Evolutionary conservation across 2,113 vertebrate genomes (phyloP), one percentile per base, ranked within the genome.

Genomic region (Cebus imitator): DNA sequence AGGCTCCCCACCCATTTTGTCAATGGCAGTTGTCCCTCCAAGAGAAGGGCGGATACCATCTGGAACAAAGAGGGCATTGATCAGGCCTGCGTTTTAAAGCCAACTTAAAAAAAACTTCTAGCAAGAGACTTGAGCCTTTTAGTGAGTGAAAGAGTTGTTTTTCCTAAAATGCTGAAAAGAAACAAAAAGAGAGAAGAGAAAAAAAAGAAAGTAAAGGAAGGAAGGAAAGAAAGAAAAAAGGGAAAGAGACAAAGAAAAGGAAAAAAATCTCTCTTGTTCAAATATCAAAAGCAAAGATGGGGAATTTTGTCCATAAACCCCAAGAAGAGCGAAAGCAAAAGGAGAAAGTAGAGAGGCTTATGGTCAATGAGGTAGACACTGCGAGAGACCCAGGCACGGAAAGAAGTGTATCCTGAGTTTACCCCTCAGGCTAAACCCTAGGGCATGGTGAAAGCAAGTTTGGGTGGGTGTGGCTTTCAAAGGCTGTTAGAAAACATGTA

Each of bases 41-140:
- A 97, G 91, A 90, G 81, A 57, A 94, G 94, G 97, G 97, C 2
- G 81, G 96, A 37, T 61, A 90, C 97, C 66, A 6, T 32, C 5
- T 57, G 58, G 81, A 97, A 98, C 98, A 98, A 98, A 97, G 95
- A 96, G 12, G 76, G 57, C 98, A 96, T 98, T 98, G 97, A 98
- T 82, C 50, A 21, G 52, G 35, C 92, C 48, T 73, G 70, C 81
- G 23, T 73, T 97, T 73, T 66, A 96, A 82, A 96, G 96, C 96
- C 92, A 97, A 94, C 64, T 97, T 68, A 18, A 45, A 61, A 87
- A 92, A 96, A 88, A 73, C 73, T 79, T 57, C 86, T 91, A 97
- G 90, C 88, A 79, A 80, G 70, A 72, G 80, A 76, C 80, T 45
- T 66, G 58, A 96, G 95, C 76, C 43, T 95, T 97, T 95, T 75